A percentile compares a stretch with the other conserved stretches of the same genome.
Evolutionary conservation across 2,797 vertebrate species (phyloP).

Genomic region (Perodicticus potto): DNA sequence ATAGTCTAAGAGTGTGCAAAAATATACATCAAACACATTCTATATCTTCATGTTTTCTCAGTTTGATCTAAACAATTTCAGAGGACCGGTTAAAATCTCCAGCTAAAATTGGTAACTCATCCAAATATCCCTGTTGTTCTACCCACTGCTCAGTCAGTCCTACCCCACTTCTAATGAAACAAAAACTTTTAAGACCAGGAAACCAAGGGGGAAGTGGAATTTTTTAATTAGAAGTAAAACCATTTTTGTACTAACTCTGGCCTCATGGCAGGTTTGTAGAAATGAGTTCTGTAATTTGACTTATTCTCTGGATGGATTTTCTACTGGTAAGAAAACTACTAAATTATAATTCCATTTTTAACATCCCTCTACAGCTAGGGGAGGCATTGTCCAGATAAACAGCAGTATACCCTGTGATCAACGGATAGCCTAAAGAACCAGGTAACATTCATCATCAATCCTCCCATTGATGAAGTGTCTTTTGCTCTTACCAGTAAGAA

Average conservation of each 20-base stretch:
- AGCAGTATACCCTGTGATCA: background rate
- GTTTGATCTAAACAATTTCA: background rate
- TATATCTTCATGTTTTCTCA: background rate
- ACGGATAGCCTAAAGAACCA: background rate
- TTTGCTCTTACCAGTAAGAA: background rate
- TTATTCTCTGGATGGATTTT: background rate
- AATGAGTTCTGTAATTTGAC: background rate
- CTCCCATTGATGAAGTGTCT: background rate
- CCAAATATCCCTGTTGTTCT: background rate
- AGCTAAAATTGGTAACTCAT: background rate
- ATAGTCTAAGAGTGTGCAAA: background rate
- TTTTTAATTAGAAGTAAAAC: constrained; percentile 23
- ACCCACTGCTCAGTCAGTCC: background rate
- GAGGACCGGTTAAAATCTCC: background rate
- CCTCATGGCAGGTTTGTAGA: background rate
- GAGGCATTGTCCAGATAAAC: background rate
- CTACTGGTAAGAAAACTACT: background rate
- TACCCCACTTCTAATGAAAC: background rate
- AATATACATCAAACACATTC: background rate
- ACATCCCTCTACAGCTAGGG: background rate
- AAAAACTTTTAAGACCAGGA: constrained; percentile 1
- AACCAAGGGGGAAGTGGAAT: background rate
- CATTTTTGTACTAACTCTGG: background rate
- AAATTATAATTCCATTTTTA: background rate
- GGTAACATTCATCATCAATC: background rate